Evolutionary conservation across 2,113 vertebrate genomes (phyloP).

Genomic region (Myiopsitta monachus): DNA sequence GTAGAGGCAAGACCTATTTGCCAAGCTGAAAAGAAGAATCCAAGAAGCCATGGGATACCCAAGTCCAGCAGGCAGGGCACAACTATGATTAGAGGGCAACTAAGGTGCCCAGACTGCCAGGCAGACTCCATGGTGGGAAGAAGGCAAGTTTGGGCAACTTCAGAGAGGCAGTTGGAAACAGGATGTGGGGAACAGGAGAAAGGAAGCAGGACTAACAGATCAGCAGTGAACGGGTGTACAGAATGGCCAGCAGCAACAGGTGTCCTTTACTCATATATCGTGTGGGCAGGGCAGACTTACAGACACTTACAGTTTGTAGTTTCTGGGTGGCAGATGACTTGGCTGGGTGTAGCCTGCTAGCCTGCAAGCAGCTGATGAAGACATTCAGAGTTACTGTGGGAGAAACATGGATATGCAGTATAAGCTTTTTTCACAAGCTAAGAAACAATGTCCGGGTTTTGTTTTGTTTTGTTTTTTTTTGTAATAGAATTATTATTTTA

Average conservation of each 20-base stretch:
- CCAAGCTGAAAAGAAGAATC: not conserved
- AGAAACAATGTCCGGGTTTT: not conserved
- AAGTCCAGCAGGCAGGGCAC: not conserved
- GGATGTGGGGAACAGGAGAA: not conserved
- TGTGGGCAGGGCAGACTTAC: constrained; percentile 1
- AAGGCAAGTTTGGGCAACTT: not conserved
- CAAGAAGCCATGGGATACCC: not conserved
- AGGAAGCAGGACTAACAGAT: not conserved
- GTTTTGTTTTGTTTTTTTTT: not conserved
- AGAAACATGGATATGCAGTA: not conserved
- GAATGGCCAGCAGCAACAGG: constrained; percentile 26
- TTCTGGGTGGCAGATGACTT: not conserved
- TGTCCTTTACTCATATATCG: not conserved
- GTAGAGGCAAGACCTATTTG: not conserved
- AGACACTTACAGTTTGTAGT: not conserved
- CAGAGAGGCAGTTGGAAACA: not conserved
- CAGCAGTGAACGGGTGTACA: not conserved
- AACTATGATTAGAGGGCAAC: not conserved
- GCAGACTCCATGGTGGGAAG: not conserved
- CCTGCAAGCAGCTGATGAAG: constrained; percentile 22
- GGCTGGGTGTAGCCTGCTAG: constrained; percentile 28
- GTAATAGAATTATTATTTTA: not conserved
- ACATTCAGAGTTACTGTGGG: not conserved
- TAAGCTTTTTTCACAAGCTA: not conserved
- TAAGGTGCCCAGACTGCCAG: not conserved